Base-by-base conservation (phyloP, 1,140 invertebrate species). In the Micrasema longulum region DNA sequence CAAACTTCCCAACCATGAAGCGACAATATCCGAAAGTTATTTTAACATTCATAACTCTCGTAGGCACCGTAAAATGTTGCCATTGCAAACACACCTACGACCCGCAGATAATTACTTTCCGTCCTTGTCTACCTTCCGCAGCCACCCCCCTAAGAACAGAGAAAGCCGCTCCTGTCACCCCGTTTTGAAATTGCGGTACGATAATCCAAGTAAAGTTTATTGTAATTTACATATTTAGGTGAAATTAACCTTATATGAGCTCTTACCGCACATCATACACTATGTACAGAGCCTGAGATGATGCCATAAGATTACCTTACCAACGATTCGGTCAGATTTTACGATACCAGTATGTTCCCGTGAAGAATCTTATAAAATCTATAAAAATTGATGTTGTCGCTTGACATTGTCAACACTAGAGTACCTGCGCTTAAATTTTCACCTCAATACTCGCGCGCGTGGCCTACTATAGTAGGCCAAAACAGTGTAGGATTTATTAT, bases 41-140 rank as follows among this genome's bases (percentile, higher is more conserved):
- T 75, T 75, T 72, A 75, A 75, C 74, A 75, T 75, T 75, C 74
- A 75, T 75, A 75, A 75, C 74, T 75, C 74, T 75, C 74, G 66
- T 63, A 75, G 74, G 74, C 67, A 60, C 67, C 48, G 74, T 75
- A 72, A 75, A 75, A 72, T 75, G 66, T 64, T 45, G 47, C 53
- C 55, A 52, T 36, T 22, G 60, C 69, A 63, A 50, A 64, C 69
- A 50, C 31, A 48, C 48, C 35, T 45, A 41, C 53, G 23, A 20
- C 55, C 47, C 20, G 16, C 26, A 20, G 55, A 60, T 60, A 60
- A 60, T 50, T 67, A 38, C 18, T 12, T 55, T 26, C 18, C 36
- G 18, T 69, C 50, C 67, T 43, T 11, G 31, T 47, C 55, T 26
- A 11, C 7, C 66, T 20, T 18, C n/a, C 36, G 18, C 69, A 3